These are phyloP conservation scores for Chalcis sispes DNA, from an alignment of 2,888 invertebrate species.

Conservation along the genomic window DNA sequence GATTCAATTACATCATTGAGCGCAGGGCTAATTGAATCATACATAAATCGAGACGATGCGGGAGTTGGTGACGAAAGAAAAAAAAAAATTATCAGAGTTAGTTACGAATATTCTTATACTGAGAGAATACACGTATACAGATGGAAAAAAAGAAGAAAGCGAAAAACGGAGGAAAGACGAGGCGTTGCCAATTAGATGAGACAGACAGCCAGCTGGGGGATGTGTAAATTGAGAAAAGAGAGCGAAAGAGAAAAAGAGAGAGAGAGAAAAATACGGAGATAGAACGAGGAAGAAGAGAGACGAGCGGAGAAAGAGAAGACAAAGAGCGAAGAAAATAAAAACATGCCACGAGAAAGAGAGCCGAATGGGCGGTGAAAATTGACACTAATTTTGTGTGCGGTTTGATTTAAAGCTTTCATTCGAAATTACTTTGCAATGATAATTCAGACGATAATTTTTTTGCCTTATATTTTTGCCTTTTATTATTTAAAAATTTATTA, in stretches of 20 bases:
- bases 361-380: neutral
- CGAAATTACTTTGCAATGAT: no score
- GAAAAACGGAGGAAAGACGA: neutral
- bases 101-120: slow-evolving; percentile 19
- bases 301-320: neutral
- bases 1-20: no score
- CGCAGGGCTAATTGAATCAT: no score
- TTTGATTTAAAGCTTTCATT: no score
- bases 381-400: slow-evolving; percentile 22
- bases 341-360: neutral
- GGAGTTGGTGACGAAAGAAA: slow-evolving; percentile 1
- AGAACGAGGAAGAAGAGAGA: slow-evolving; percentile 13
- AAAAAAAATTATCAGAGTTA: slow-evolving; percentile 43
- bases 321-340: neutral
- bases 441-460: no score
- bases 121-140: no score
- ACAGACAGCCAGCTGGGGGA: neutral
- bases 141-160: neutral
- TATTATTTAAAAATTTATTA: no score
- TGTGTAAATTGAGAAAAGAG: slow-evolving; percentile 20
- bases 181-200: slow-evolving; percentile 19
- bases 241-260: neutral
- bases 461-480: no score
- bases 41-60: no score
- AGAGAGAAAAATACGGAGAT: slow-evolving; percentile 14